These are phyloP conservation scores for Biston stratarius DNA, from an alignment of 2,888 invertebrate genomes.

Conservation along the genomic window DNA sequence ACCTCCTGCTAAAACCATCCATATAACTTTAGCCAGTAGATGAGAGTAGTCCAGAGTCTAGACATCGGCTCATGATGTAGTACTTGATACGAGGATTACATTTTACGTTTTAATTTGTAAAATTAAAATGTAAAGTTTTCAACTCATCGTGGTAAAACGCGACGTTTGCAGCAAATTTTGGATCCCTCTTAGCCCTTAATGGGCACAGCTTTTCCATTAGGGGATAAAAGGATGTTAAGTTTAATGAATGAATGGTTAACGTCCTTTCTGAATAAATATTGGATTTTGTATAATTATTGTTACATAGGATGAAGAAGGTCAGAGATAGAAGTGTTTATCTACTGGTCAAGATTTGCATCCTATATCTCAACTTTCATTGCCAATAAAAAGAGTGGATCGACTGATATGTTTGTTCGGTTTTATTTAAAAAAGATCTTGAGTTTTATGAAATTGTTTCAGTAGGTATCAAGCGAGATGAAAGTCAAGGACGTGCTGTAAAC, in stretches of 20 bases:
- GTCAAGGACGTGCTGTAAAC: constrained; percentile 55
- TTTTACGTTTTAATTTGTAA: constrained; percentile 54
- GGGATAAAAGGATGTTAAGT: constrained; percentile 48
- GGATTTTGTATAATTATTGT: constrained; percentile 27
- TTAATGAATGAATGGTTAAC: constrained; percentile 48
- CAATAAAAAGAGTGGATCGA: constrained; percentile 22
- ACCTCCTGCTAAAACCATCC: no score
- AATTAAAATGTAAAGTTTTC: constrained; percentile 49
- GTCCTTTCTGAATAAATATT: constrained; percentile 45
- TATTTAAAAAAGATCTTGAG: constrained; percentile 27
- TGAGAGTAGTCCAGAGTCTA: not conserved
- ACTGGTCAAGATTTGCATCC: constrained; percentile 6
- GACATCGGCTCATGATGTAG: constrained; percentile 59
- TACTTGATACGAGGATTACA: constrained; percentile 60
- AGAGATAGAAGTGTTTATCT: not conserved
- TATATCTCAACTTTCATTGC: constrained; percentile 21
- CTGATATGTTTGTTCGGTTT: constrained; percentile 26
- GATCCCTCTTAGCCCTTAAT: constrained; percentile 47
- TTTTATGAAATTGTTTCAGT: constrained; percentile 45
- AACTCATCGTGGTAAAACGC: constrained; percentile 34
- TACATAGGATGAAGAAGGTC: constrained; percentile 11
- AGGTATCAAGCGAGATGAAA: constrained; percentile 43
- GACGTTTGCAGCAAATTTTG: constrained; percentile 36
- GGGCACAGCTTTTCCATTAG: constrained; percentile 53
- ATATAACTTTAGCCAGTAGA: not conserved